A percentile compares a stretch with the other conserved stretches of the same genome.
phyloP scores from a whole-genome alignment of 2,113 vertebrate species.

The Neolamprologus fasciatus region DNA sequence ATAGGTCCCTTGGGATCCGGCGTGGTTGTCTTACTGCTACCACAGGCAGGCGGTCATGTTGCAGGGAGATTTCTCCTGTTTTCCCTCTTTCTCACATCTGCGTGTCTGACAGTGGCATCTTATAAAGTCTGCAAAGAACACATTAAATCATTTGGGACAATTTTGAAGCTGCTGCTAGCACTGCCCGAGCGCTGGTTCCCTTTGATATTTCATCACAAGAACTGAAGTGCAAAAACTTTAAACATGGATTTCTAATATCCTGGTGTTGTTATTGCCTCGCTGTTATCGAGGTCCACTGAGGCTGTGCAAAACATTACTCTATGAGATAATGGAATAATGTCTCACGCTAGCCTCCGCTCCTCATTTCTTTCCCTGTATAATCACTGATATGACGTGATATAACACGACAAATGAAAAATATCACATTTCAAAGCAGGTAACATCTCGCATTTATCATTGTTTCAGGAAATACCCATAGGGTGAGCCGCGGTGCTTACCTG shows the following conservation, averaged over 20 bases:
- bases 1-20: conserved; percentile 31
- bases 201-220: conserved; percentile 29
- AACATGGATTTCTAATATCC: conserved; percentile 55
- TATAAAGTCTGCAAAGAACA: conserved; percentile 16
- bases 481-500: conserved; percentile 48
- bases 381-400: conserved; percentile 59
- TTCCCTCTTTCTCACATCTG: neutral
- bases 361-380: conserved; percentile 50
- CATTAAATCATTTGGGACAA: conserved; percentile 11
- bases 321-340: conserved; percentile 53
- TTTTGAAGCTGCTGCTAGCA: neutral
- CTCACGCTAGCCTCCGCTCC: conserved; percentile 1
- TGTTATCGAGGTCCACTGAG: conserved; percentile 55
- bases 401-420: conserved; percentile 60
- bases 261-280: conserved; percentile 53
- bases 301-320: conserved; percentile 40
- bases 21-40: conserved; percentile 35
- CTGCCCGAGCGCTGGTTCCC: neutral
- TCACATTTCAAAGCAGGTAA: conserved; percentile 38
- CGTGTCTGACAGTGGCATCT: conserved; percentile 2
- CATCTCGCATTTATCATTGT: conserved; percentile 46
- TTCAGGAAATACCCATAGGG: conserved; percentile 48
- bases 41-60: conserved; percentile 30
- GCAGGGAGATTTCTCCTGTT: neutral
- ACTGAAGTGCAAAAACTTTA: conserved; percentile 25